phyloP scores from a whole-genome alignment of 2,888 invertebrate genomes.

The Nebria salina region DNA sequence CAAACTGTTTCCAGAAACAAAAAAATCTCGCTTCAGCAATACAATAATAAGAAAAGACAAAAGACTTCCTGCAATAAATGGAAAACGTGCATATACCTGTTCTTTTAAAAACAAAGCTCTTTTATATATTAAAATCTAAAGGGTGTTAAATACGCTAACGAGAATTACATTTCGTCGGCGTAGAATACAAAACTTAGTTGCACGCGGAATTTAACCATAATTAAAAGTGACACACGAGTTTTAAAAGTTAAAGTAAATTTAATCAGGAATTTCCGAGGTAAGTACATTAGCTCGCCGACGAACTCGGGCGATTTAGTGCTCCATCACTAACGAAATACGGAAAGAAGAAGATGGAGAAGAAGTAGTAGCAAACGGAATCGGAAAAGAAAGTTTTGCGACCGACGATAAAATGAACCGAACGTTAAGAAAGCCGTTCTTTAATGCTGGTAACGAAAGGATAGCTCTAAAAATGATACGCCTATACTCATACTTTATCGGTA shows the following conservation, averaged over 20 bases:
- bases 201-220: slow-evolving; percentile 45
- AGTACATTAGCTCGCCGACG: slow-evolving; percentile 37
- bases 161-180: slow-evolving; percentile 42
- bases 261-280: slow-evolving; percentile 46
- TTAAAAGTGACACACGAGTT: slow-evolving; percentile 46
- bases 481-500: not conserved
- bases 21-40: slow-evolving; percentile 23
- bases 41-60: slow-evolving; percentile 29
- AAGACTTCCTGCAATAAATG: slow-evolving; percentile 31
- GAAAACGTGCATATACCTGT: slow-evolving; percentile 28
- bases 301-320: slow-evolving; percentile 44
- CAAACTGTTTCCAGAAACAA: slow-evolving; percentile 24
- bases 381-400: slow-evolving; percentile 42
- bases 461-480: not conserved
- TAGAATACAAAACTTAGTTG: slow-evolving; percentile 43
- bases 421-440: slow-evolving; percentile 17
- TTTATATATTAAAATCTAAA: slow-evolving; percentile 36
- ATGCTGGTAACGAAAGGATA: not conserved
- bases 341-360: slow-evolving; percentile 27
- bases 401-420: slow-evolving; percentile 38
- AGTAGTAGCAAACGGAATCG: slow-evolving; percentile 34
- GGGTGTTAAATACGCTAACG: slow-evolving; percentile 28
- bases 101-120: slow-evolving; percentile 43
- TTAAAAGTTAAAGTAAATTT: slow-evolving; percentile 46
- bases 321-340: slow-evolving; percentile 46